Conservation (phyloP, 2,113 vertebrate genomes). For the Glaucidium brasilianum region DNA sequence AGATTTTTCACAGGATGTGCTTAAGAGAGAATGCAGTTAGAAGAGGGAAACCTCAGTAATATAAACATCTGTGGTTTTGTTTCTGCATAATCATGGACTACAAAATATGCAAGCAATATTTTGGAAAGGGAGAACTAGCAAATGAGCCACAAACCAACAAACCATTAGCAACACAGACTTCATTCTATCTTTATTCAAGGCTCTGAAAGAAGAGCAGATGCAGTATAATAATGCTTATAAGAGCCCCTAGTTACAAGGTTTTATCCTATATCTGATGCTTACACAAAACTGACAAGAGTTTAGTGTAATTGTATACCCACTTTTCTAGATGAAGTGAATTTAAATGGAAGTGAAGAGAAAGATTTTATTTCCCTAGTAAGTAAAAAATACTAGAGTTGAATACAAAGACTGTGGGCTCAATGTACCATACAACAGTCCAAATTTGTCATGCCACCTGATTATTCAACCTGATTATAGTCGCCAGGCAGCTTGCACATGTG, state of each 20-base stretch:
- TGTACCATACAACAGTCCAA: background rate
- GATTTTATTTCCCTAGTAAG: background rate
- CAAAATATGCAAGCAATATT: conserved; percentile 42
- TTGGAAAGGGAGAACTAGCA: conserved; percentile 25
- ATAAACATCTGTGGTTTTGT: conserved; percentile 37
- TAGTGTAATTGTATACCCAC: background rate
- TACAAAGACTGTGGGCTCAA: background rate
- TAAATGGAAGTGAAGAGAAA: background rate
- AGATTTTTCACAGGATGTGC: background rate
- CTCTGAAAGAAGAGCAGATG: conserved; percentile 9
- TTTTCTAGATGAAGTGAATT: background rate
- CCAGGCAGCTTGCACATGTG: background rate
- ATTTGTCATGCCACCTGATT: conserved; percentile 14
- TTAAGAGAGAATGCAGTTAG: background rate
- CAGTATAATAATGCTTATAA: background rate
- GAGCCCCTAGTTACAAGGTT: background rate
- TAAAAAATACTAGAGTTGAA: background rate
- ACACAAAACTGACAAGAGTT: background rate
- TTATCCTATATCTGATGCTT: background rate
- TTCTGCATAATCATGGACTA: conserved; percentile 26
- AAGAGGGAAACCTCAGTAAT: conserved; percentile 26
- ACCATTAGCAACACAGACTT: conserved; percentile 2
- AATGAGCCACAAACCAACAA: conserved; percentile 19
- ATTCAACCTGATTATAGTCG: conserved; percentile 1
- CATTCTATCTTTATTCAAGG: conserved; percentile 4